Conservation (phyloP, 2,888 invertebrate species). For the Matsumyia berberina region DNA sequence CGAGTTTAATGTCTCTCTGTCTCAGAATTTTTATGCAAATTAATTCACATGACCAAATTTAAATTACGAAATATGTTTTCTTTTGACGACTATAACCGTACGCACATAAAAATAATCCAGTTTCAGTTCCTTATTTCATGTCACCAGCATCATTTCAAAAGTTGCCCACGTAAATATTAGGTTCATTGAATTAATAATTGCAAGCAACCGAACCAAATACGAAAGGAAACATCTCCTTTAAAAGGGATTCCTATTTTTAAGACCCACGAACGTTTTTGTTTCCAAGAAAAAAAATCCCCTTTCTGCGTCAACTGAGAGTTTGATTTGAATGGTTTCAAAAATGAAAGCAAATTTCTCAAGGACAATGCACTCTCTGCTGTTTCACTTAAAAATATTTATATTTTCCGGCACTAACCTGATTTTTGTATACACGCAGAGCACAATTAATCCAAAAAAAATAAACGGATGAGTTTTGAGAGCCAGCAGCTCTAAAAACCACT, state of each 20-base stretch:
- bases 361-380: conserved; percentile 57
- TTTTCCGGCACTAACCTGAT: conserved; percentile 65
- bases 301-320: conserved; percentile 28
- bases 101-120: conserved; percentile 13
- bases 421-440: conserved; percentile 26
- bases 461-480: conserved; percentile 68
- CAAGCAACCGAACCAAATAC: not conserved
- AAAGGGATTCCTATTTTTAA: conserved; percentile 35
- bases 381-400: conserved; percentile 29
- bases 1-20: not conserved
- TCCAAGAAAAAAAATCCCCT: conserved; percentile 4
- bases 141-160: conserved; percentile 19
- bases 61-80: conserved; percentile 27
- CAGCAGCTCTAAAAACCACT: conserved; percentile 72
- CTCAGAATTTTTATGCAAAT: conserved; percentile 44
- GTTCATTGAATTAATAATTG: conserved; percentile 48
- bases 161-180: conserved; percentile 25
- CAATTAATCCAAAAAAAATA: conserved; percentile 28
- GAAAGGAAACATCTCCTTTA: not conserved
- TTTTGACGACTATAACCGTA: conserved; percentile 31
- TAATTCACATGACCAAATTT: conserved; percentile 11
- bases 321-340: conserved; percentile 19
- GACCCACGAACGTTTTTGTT: conserved; percentile 25
- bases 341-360: conserved; percentile 47
- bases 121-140: conserved; percentile 42